Evolutionary conservation across 2,888 invertebrate species (phyloP), one percentile per base, ranked within the genome.

Genomic region (Drosophila rellima): DNA sequence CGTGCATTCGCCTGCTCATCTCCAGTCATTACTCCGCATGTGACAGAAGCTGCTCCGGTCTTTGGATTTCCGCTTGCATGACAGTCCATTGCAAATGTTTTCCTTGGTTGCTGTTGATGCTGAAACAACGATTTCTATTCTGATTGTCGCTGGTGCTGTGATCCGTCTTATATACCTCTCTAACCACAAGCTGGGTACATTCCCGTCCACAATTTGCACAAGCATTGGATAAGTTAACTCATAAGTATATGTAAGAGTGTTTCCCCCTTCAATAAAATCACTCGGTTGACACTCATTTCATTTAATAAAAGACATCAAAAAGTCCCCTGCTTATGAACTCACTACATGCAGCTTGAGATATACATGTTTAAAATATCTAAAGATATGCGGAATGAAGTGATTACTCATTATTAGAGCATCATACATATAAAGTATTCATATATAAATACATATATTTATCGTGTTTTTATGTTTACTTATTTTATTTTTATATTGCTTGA

Each of bases 1-100:
- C 67, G 55, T 2, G 80, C 80, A 63, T 84, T 90, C 2, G 47
- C 15, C 2, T 68, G 37, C 3, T 82, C 84, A 44, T 75, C 66
- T 11, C 91, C 91, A 3, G 74, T 29, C 2, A 45, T 67, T 13
- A 82, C 47, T 0, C 78, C 67, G 18, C 70, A 79, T 39, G 60
- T 66, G 2, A 71, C 83, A 3, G 81, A 57, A n/a, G 82, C 89
- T 31, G 83, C 80, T 37, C 78, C 78, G 0, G 86, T 83, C 52
- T 88, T 86, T 10, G 68, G 65, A 50, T 86, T 42, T 48, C 81
- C 70, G 26, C 52, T 66, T 18, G 84, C 67, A 15, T 76, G 74
- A 51, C 86, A 85, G 37, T 89, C 75, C 88, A 89, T 90, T 65
- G 52, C 2, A 45, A 26, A 11, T 20, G 6, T 10, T 29, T n/a